Evolutionary conservation across 2,888 invertebrate genomes (phyloP), one percentile per base, ranked within the genome.

Genomic region (Apodemia duryi): DNA sequence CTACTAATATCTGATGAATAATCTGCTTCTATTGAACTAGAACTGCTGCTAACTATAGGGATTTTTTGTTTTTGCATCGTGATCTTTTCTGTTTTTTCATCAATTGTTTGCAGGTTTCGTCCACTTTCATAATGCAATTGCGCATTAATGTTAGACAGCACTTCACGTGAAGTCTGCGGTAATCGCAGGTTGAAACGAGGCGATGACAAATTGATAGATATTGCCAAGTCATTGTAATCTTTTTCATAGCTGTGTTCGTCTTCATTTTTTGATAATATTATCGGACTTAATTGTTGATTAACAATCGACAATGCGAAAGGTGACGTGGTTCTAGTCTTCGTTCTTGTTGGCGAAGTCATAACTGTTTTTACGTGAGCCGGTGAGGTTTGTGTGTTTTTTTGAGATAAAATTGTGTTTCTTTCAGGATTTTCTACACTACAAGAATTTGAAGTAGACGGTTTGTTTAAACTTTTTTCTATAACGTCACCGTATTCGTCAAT

Each of bases 351-450:
- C 21, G 92, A 92, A 1, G 92, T 92, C 91, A 90, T 92, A 1
- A 88, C 81, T 73, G 83, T 79, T 74, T 88, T 90, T 0, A 86
- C 86, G 54, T 80, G 88, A 46, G 86, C 84, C 3, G 91, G 91
- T 6, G 92, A 91, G 0, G 92, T 92, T 73, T 92, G 92, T 3
- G 92, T 92, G 64, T 86, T 84, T 73, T 91, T 92, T 62, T 86
- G 90, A 11, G 75, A 75, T 1, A 83, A 78, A 21, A 76, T 70
- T 4, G 81, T 69, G 70, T 90, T 91, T 61, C 74, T 80, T 35
- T 76, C 74, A n/a, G 73, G 72, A 6, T 65, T 68, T 28, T 69
- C 67, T 35, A 13, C 46, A 43, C 68, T 72, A 32, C 61, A 64
- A 2, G 79, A 77, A 67, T 78, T 81, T 2, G 88, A 87, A 28